Percentiles rank a stretch among this genome's conserved stretches.
phyloP scores from a whole-genome alignment of 2,113 vertebrate genomes.

The Murina feae region DNA sequence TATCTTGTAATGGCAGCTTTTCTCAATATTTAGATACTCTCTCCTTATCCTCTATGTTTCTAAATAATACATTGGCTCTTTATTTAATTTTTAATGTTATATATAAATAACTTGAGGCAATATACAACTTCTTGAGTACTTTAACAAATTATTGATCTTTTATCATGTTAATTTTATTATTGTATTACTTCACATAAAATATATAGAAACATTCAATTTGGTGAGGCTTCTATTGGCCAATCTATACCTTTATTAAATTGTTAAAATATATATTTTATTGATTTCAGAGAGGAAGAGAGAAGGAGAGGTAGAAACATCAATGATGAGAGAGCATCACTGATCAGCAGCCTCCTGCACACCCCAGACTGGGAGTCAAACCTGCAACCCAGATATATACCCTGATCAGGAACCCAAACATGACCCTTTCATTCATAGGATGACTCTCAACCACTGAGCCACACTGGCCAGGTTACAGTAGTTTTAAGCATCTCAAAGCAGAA shows the following conservation, averaged over 20 bases:
- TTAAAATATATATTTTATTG: too few species aligned
- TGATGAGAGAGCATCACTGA: too few species aligned
- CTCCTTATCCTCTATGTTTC: not conserved
- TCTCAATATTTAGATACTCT: not conserved
- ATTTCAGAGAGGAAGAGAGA: too few species aligned
- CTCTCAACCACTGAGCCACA: too few species aligned
- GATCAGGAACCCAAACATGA: too few species aligned
- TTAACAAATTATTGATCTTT: not conserved
- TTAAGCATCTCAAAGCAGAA: not conserved
- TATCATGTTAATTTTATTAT: not conserved
- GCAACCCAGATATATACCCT: too few species aligned
- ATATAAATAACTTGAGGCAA: not conserved
- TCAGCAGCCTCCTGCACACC: too few species aligned
- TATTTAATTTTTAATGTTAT: not conserved
- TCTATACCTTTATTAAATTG: not conserved
- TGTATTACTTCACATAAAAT: not conserved
- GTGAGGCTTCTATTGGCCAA: not conserved
- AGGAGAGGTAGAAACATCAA: too few species aligned
- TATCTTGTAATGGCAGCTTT: not conserved
- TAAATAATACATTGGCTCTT: not conserved
- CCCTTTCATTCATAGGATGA: too few species aligned
- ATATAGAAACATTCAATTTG: not conserved
- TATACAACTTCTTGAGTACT: not conserved
- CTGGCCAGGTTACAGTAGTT: too few species aligned
- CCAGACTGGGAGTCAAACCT: too few species aligned